Evolutionary conservation across 1,140 invertebrate genomes (phyloP).

Genomic region (Drosophila simulans): DNA sequence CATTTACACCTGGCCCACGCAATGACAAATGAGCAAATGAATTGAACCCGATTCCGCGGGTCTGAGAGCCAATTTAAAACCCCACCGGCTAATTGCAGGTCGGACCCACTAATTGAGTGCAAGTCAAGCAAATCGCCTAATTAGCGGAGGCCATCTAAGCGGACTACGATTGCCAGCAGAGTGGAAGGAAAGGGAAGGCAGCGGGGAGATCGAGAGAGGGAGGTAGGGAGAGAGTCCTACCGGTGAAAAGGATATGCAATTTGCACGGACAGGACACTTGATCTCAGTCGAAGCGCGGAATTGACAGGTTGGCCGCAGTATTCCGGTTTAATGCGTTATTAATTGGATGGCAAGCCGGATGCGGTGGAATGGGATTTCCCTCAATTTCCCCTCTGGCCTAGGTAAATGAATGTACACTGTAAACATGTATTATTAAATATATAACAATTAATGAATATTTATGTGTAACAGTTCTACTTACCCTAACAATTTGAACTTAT

Average conservation of each 20-base stretch:
- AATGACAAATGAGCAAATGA: conserved; percentile 53
- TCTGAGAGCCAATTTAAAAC: conserved; percentile 37
- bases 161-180: conserved; percentile 16
- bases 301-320: conserved; percentile 12
- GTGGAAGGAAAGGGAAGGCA: too few species aligned
- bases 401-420: background rate
- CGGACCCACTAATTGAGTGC: conserved; percentile 66
- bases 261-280: conserved; percentile 51
- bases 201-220: too few species aligned
- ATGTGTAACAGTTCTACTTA: too few species aligned
- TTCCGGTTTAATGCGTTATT: conserved; percentile 62
- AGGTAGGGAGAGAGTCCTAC: too few species aligned
- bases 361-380: background rate
- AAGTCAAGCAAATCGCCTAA: conserved; percentile 68
- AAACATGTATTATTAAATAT: too few species aligned
- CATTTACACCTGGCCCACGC: conserved; percentile 56
- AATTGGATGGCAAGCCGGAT: conserved; percentile 49
- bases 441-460: too few species aligned
- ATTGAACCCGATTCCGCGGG: conserved; percentile 21
- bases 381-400: background rate
- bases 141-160: conserved; percentile 60
- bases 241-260: conserved; percentile 67
- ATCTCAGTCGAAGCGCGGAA: conserved; percentile 40
- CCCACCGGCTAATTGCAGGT: conserved; percentile 59
- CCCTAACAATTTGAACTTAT: too few species aligned